These are phyloP conservation scores for Parnassius smintheus DNA, from an alignment of 2,888 invertebrate genomes.

Conservation along the genomic window DNA sequence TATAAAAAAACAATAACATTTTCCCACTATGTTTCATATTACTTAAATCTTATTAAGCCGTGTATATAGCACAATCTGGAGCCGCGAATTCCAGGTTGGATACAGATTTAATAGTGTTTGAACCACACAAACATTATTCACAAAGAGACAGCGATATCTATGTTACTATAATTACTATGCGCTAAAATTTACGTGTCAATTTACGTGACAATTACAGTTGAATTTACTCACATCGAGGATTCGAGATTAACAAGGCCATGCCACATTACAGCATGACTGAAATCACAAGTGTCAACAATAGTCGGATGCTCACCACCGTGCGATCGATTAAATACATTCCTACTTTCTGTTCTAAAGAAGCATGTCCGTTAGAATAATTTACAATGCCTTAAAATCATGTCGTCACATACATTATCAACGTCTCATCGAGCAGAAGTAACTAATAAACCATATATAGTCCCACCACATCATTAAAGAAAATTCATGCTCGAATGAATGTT, in stretches of 20 bases:
- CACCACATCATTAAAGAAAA: constrained; percentile 70
- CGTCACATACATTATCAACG: constrained; percentile 51
- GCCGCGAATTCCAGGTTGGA: no score
- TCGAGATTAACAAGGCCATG: constrained; percentile 52
- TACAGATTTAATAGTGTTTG: neutral
- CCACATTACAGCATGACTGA: constrained; percentile 54
- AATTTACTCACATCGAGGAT: constrained; percentile 53
- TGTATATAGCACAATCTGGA: no score
- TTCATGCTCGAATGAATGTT: constrained; percentile 76
- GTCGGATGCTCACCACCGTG: constrained; percentile 42
- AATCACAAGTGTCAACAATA: constrained; percentile 36
- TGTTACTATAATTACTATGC: constrained; percentile 47
- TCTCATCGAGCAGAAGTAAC: constrained; percentile 62
- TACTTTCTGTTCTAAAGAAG: constrained; percentile 60
- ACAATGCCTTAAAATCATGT: constrained; percentile 59
- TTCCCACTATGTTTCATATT: no score
- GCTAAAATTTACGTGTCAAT: constrained; percentile 56
- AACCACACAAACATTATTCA: constrained; percentile 44
- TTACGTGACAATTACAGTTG: constrained; percentile 47
- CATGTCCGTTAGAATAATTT: constrained; percentile 55
- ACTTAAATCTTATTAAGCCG: no score
- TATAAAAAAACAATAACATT: no score
- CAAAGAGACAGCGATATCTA: constrained; percentile 47
- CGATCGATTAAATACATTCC: constrained; percentile 41
- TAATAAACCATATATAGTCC: constrained; percentile 64